Evolutionary conservation across 2,888 invertebrate species (phyloP), one percentile per base, ranked within the genome.

Genomic region (Drosophila sordidula): DNA sequence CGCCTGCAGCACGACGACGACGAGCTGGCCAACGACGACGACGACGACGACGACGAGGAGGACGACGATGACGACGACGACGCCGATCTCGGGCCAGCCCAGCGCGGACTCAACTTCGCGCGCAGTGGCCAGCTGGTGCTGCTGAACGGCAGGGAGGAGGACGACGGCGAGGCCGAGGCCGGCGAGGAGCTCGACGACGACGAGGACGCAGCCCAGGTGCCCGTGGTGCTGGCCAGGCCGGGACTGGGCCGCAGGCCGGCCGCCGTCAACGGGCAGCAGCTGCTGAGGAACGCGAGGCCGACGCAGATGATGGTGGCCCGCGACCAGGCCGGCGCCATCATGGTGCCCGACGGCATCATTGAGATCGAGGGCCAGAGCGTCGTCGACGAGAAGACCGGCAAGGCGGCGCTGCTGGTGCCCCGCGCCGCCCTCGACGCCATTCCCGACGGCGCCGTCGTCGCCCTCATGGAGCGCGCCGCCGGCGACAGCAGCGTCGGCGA

Each of bases 281-380:
- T 78, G 29, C 51, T 86, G 41, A 83, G 83, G 71, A 88, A 79
- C 44, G 80, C 78, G 6, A 83, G 88, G 50, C 62, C 73, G 58
- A 81, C 79, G 1, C 88, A 89, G 38, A 89, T 90, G 87, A 77
- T 89, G 84, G 84, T 89, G 25, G 67, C 89, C 6, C 69, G 85
- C 4, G 90, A 90, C 22, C 83, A 90, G 69, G 83, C 90, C n/a
- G 90, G 90, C 2, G 83, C 90, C 49, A 80, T 91, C n/a, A 81
- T 90, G 87, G 87, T 90, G 32, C 90, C 90, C 51, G 89, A 90
- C 49, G 84, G 81, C 59, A 70, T 90, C 29, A 84, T 90, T 22
- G 91, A 91, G 62, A 84, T 91, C 57, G 90, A 90, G 54, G 91
- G 89, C 1, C 89, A 89, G 46, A 90, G 83, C 59, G 80, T 90